phyloP scores from a whole-genome alignment of 2,113 vertebrate genomes.

The Oryzias curvinotus region DNA sequence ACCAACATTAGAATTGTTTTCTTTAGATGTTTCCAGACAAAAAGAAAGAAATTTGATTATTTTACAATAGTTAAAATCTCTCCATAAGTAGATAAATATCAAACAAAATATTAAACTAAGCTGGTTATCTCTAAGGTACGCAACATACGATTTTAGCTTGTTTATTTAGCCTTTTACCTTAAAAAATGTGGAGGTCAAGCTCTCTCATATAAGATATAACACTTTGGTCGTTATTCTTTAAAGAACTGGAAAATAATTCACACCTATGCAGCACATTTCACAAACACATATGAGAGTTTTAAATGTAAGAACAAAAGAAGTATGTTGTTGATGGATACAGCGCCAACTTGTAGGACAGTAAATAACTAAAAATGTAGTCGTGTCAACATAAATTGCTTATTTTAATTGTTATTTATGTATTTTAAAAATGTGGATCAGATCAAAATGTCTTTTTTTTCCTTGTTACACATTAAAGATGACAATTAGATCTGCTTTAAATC shows the following conservation, averaged over 20 bases:
- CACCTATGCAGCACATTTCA: conserved; percentile 61
- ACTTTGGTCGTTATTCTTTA: conserved; percentile 12
- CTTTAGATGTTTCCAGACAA: too few species aligned
- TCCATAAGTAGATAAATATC: conserved; percentile 53
- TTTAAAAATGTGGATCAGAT: too few species aligned
- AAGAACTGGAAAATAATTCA: conserved; percentile 59
- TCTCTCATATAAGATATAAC: neutral
- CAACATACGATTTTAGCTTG: conserved; percentile 50
- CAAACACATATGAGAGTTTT: conserved; percentile 37
- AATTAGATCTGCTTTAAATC: too few species aligned
- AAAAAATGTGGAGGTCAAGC: conserved; percentile 3
- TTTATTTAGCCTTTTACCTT: neutral
- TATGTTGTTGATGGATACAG: conserved; percentile 5
- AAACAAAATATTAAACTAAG: conserved; percentile 28
- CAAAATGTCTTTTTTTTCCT: too few species aligned
- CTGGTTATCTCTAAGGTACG: conserved; percentile 39
- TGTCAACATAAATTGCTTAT: too few species aligned
- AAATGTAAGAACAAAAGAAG: conserved; percentile 28
- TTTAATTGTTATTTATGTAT: too few species aligned
- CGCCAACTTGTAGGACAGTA: conserved; percentile 9
- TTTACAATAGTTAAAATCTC: conserved; percentile 34
- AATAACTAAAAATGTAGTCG: conserved; percentile 3
- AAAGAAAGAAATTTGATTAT: neutral
- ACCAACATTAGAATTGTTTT: too few species aligned
- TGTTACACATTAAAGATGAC: too few species aligned